Base-by-base conservation (phyloP, 1,140 invertebrate species). In the Drosophila santomea region DNA sequence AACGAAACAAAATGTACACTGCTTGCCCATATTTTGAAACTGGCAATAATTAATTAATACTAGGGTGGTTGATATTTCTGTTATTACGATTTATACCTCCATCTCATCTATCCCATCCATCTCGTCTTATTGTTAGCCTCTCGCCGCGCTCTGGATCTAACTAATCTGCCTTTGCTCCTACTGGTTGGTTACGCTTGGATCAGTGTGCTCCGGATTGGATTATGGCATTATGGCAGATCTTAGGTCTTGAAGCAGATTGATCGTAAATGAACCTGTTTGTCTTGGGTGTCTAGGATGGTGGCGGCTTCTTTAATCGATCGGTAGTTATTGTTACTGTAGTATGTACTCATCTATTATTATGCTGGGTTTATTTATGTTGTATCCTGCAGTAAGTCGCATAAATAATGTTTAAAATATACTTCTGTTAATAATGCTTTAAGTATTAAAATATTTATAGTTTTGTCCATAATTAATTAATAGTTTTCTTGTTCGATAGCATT, bases 371-470 rank as follows among this genome's bases (percentile, higher is more conserved):
- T 80, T 67, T 72, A 80, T 69, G 54, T 69, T 71, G 80, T 83
- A 84, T 84, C 71, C 64, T 83, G 62, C 67, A 75, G 80, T 80
- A 84, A 75, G 80, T 74, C 61, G 82, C 72, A 80, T 83, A 81
- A 86, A 86, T 86, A 78, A 86, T 84, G 69, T 88, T 80, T 88
- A 90, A 88, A 89, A 83, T 85, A 90, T 89, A 90, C 25, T 71
- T 74, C 58, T 73, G 62, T 43, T 80, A 74, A 82, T 81, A 71
- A 71, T 71, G 69, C 51, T 57, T 83, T 86, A 74, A 79, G 75
- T 86, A 86, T 82, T 86, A 86, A 88, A 86, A 86, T 86, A 86
- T 88, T 88, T 82, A 88, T 85, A 85, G 63, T 64, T 85, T 82
- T 84, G 76, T 67, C 48, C 80, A 66, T 82, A 68, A 80, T 77